Evolutionary conservation across 2,797 vertebrate genomes (phyloP).

Genomic region (Rhadinocentrus ornatus): DNA sequence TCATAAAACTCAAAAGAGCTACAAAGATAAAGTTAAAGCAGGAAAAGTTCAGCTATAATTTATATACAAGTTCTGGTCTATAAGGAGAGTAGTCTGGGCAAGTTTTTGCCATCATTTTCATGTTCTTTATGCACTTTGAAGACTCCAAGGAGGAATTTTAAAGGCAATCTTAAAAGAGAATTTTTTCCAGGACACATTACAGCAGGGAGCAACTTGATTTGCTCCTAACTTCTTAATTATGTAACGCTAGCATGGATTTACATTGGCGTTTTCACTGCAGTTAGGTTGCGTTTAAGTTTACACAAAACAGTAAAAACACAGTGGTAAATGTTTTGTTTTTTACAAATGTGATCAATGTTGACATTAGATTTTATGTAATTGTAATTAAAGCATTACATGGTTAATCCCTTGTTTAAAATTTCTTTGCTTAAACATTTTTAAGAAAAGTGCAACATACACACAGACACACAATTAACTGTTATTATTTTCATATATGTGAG

Average conservation of each 20-base stretch:
- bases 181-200: slow-evolving; percentile 53
- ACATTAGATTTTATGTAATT: background rate
- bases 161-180: slow-evolving; percentile 59
- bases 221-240: slow-evolving; percentile 51
- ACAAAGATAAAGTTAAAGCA: slow-evolving; percentile 36
- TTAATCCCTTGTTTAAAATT: too few relatives aligned
- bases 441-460: too few relatives aligned
- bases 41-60: slow-evolving; percentile 50
- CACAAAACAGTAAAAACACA: slow-evolving; percentile 18
- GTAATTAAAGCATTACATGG: too few relatives aligned
- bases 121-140: slow-evolving; percentile 64
- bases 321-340: background rate
- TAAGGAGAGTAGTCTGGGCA: slow-evolving; percentile 39
- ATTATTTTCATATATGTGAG: too few relatives aligned
- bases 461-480: too few relatives aligned
- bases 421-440: too few relatives aligned
- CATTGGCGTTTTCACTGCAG: slow-evolving; percentile 54
- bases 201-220: slow-evolving; percentile 62
- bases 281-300: slow-evolving; percentile 48
- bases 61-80: slow-evolving; percentile 35
- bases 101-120: slow-evolving; percentile 55
- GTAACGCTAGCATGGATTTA: slow-evolving; percentile 52
- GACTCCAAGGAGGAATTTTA: slow-evolving; percentile 52
- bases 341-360: background rate
- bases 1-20: slow-evolving; percentile 27